Evolutionary conservation across 92 coral and sea anemone species (phyloP).

Genomic region (Bergia sp.): DNA sequence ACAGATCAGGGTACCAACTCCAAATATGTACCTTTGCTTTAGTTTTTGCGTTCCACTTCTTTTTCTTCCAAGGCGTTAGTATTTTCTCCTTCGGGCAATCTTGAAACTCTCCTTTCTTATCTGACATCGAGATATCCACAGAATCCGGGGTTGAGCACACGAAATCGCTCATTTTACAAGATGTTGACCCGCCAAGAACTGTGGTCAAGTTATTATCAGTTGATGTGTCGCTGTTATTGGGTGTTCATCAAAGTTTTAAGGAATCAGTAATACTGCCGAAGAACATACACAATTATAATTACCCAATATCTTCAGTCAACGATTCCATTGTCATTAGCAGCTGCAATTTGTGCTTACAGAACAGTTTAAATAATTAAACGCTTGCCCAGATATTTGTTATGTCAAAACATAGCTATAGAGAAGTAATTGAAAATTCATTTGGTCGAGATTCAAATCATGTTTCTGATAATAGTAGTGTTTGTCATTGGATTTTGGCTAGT

Average conservation of each 20-base stretch:
- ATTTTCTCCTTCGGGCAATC: background rate
- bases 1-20: background rate
- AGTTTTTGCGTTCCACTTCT: background rate
- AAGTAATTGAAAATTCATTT: background rate
- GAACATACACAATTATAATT: background rate
- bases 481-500: too few relatives aligned
- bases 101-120: background rate
- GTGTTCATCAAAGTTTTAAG: too few relatives aligned
- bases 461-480: background rate
- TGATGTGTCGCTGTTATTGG: background rate
- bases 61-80: constrained; percentile 10
- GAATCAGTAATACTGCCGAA: background rate
- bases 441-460: background rate
- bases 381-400: background rate
- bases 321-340: background rate
- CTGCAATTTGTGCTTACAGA: background rate
- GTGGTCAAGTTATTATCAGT: background rate
- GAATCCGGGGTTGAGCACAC: background rate
- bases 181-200: background rate
- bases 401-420: background rate
- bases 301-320: background rate
- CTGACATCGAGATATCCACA: background rate
- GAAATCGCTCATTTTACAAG: background rate
- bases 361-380: too few relatives aligned
- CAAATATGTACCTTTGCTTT: background rate